Evolutionary conservation across 2,113 vertebrate species (phyloP).

Genomic region (Mesocricetus auratus): DNA sequence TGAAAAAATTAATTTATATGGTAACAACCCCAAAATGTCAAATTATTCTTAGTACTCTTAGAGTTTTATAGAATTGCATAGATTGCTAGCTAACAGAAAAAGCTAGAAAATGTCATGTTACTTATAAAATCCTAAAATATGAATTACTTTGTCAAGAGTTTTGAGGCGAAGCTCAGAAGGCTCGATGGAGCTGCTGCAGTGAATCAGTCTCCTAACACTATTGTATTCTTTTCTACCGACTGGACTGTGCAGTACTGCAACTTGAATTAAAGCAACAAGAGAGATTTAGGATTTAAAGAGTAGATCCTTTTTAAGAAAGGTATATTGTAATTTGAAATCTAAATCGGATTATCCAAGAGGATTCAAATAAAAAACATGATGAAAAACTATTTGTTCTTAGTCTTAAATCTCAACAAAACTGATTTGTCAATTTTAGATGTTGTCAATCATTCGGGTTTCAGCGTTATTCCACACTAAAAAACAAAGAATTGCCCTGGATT

Average conservation of each 20-base stretch:
- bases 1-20: conserved; percentile 22
- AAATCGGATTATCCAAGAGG: conserved; percentile 55
- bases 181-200: neutral
- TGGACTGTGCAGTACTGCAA: neutral
- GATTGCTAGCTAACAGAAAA: neutral
- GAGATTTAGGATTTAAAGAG: conserved; percentile 33
- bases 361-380: conserved; percentile 27
- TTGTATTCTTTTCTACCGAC: neutral
- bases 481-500: neutral
- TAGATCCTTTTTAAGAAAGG: conserved; percentile 29
- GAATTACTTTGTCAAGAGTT: conserved; percentile 44
- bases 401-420: neutral
- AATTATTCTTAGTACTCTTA: neutral
- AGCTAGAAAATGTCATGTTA: neutral
- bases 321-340: conserved; percentile 9
- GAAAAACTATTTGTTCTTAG: conserved; percentile 7
- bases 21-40: neutral
- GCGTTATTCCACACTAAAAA: rapidly evolving
- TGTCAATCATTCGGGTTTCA: too few relatives aligned
- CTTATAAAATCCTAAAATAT: conserved; percentile 14
- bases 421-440: too few relatives aligned
- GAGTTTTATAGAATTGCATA: neutral
- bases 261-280: neutral
- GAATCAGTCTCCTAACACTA: neutral
- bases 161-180: neutral